Conservation (phyloP, 2,888 invertebrate species). For the Marronus borbonicus region DNA sequence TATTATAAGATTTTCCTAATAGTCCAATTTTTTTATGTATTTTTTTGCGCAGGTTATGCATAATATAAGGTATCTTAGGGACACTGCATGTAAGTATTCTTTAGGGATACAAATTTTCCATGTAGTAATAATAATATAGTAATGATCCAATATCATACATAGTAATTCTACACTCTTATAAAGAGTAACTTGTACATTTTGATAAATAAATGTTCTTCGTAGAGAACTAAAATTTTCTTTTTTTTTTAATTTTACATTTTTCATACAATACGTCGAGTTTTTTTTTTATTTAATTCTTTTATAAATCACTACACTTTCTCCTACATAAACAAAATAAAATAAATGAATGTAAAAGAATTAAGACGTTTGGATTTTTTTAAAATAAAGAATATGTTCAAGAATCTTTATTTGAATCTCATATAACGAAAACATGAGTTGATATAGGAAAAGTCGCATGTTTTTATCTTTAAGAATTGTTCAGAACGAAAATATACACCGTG, state of each 20-base stretch:
- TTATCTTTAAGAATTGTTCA: too few relatives aligned
- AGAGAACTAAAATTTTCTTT: constrained; percentile 42
- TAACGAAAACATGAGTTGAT: not conserved
- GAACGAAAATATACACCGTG: too few relatives aligned
- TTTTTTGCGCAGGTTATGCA: constrained; percentile 15
- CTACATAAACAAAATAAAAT: constrained; percentile 36
- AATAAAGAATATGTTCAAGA: constrained; percentile 42
- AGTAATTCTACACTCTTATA: constrained; percentile 60
- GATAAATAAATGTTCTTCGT: constrained; percentile 51
- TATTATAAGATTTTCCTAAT: constrained; percentile 18
- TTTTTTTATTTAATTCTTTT: constrained; percentile 3
- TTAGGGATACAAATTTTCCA: constrained; percentile 50
- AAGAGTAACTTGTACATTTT: constrained; percentile 57
- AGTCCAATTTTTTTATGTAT: constrained; percentile 25
- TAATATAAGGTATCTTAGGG: constrained; percentile 9
- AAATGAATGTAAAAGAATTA: constrained; percentile 12
- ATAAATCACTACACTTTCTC: constrained; percentile 41
- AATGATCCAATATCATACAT: constrained; percentile 54
- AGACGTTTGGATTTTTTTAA: constrained; percentile 25
- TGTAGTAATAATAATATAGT: constrained; percentile 43
- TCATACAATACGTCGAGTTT: constrained; percentile 31
- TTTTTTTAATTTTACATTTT: constrained; percentile 41
- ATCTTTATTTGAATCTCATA: not conserved
- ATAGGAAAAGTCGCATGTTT: not conserved
- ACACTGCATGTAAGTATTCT: constrained; percentile 37